phyloP scores from a whole-genome alignment of 2,888 invertebrate genomes.

The Leptarthrus brevirostris region DNA sequence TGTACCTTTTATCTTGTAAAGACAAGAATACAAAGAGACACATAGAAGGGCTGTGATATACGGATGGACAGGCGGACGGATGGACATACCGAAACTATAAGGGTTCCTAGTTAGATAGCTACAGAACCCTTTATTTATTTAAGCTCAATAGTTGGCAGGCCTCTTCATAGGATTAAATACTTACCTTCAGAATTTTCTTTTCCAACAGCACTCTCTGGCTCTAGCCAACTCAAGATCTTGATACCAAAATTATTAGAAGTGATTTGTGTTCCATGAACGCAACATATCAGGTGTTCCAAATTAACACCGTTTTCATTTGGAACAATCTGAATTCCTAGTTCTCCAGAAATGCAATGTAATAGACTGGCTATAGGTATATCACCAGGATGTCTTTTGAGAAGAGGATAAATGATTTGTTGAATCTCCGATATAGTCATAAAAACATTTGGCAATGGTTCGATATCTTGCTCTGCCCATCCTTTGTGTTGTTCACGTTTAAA shows the following conservation, averaged over 20 bases:
- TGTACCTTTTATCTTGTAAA: too few species aligned
- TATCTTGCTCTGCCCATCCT: slow-evolving; percentile 83
- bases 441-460: slow-evolving; percentile 73
- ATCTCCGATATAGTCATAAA: slow-evolving; percentile 65
- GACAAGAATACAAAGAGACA: too few species aligned
- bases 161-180: too few species aligned
- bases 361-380: slow-evolving; percentile 66
- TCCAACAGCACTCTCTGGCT: slow-evolving; percentile 57
- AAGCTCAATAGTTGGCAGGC: too few species aligned
- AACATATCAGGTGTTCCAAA: slow-evolving; percentile 89
- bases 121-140: too few species aligned
- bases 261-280: slow-evolving; percentile 77
- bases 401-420: slow-evolving; percentile 63
- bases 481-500: slow-evolving; percentile 71
- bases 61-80: too few species aligned
- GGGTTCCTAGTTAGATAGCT: too few species aligned
- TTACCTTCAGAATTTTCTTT: slow-evolving; percentile 54
- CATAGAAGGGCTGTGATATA: too few species aligned
- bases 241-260: slow-evolving; percentile 67
- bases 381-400: slow-evolving; percentile 63
- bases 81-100: too few species aligned
- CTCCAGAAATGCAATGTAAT: slow-evolving; percentile 64
- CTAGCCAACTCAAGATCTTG: slow-evolving; percentile 65
- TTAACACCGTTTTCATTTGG: slow-evolving; percentile 78
- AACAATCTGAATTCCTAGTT: slow-evolving; percentile 61